A percentile compares a stretch with the other conserved stretches of the same genome.
These are phyloP conservation scores for Tautogolabrus adspersus DNA, from an alignment of 2,113 vertebrate species.

Conservation along the genomic window DNA sequence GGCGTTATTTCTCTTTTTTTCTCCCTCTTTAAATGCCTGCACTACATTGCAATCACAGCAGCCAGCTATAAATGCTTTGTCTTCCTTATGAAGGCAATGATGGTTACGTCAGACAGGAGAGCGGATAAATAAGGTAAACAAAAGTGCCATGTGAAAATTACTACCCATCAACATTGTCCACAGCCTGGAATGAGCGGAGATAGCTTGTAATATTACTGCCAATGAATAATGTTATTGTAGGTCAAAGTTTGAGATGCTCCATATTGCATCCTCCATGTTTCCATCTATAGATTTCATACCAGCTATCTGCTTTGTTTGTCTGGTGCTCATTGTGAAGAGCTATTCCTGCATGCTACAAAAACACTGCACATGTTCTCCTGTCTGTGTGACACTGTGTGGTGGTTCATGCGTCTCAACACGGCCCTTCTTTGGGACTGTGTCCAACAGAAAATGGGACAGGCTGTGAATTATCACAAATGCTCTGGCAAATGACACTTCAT, in stretches of 20 bases:
- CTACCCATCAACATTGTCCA: slow-evolving; percentile 76
- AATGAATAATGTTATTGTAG: slow-evolving; percentile 76
- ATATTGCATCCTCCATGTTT: slow-evolving; percentile 67
- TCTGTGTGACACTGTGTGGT: slow-evolving; percentile 57
- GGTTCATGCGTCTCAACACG: slow-evolving; percentile 72
- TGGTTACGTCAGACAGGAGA: slow-evolving; percentile 59
- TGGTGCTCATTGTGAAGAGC: slow-evolving; percentile 54
- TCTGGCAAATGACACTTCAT: slow-evolving; percentile 90
- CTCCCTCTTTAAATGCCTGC: slow-evolving; percentile 56
- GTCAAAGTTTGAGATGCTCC: slow-evolving; percentile 71
- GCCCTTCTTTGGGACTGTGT: slow-evolving; percentile 77
- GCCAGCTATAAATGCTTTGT: slow-evolving; percentile 61
- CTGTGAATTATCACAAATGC: slow-evolving; percentile 87
- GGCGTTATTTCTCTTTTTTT: slow-evolving; percentile 31
- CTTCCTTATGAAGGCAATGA: slow-evolving; percentile 61
- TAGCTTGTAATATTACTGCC: slow-evolving; percentile 73
- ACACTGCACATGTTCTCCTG: slow-evolving; percentile 58
- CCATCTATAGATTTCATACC: slow-evolving; percentile 62
- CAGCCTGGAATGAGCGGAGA: slow-evolving; percentile 72
- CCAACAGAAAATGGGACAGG: slow-evolving; percentile 84
- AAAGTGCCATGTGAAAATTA: slow-evolving; percentile 76
- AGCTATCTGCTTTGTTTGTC: slow-evolving; percentile 63
- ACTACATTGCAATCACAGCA: slow-evolving; percentile 62
- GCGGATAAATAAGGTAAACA: slow-evolving; percentile 77
- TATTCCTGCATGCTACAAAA: slow-evolving; percentile 45